Percentiles rank a stretch among this genome's conserved stretches.
phyloP scores from a whole-genome alignment of 2,113 vertebrate species.

The Ctenodactylus gundi region DNA sequence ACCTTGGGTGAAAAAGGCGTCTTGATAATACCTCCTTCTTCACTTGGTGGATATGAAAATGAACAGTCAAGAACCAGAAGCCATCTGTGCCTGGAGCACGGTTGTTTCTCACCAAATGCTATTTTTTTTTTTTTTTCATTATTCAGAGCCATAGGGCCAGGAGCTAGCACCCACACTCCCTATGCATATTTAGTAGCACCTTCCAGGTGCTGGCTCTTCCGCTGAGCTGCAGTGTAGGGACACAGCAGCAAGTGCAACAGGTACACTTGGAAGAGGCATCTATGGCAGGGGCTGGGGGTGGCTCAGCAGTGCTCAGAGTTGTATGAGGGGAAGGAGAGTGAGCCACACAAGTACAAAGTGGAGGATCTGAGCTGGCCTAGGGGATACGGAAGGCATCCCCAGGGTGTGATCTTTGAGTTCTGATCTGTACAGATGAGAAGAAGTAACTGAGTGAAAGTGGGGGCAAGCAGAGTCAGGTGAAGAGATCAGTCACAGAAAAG shows the following conservation, averaged over 20 bases:
- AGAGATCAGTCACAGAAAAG: neutral
- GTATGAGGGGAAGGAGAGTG: neutral
- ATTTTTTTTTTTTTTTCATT: neutral
- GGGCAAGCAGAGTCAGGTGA: neutral
- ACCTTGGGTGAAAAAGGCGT: neutral
- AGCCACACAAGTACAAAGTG: neutral
- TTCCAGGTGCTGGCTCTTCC: neutral
- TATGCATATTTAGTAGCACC: rapidly evolving
- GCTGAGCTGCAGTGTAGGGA: neutral
- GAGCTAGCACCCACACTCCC: neutral
- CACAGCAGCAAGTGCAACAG: rapidly evolving
- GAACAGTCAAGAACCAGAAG: neutral
- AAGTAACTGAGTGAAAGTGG: neutral
- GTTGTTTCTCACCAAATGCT: neutral
- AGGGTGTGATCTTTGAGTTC: neutral
- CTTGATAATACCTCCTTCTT: neutral
- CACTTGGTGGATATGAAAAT: neutral
- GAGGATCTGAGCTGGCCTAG: neutral
- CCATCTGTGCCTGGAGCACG: rapidly evolving
- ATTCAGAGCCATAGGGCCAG: neutral
- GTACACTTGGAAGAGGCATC: neutral
- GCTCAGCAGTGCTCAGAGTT: neutral
- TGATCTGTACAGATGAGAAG: neutral
- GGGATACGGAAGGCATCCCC: neutral
- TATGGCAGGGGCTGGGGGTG: rapidly evolving